Base-by-base conservation (phyloP, 2,113 vertebrate species). In the Amblyopsis rosae region DNA sequence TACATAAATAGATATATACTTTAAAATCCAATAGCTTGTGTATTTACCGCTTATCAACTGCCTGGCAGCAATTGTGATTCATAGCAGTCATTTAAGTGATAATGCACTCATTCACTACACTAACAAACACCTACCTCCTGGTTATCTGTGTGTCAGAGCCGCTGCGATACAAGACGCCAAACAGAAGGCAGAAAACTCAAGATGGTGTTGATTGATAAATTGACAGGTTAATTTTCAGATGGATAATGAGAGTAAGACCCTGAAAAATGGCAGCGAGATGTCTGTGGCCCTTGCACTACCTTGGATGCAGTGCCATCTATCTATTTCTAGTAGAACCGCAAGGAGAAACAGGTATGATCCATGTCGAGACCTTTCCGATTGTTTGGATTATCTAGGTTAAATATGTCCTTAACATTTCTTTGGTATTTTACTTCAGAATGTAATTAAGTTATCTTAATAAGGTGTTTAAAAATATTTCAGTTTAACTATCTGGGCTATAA, bases 181-280 rank as follows among this genome's bases (percentile, higher is more conserved):
- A 91, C 85, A 93, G 93, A 93, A 94, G 94, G 92, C 94, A 92
- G 92, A 94, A 90, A 95, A 95, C 95, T 93, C 94, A 94, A 96
- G 96, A 97, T 98, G 94, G 95, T 95, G 95, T 95, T 97, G 96
- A 98, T 97, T 97, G 97, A 98, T 98, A 98, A 97, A 98, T 97
- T 98, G 97, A 99, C 97, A 98, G 96, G 96, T 98, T 98, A 98
- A 99, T 98, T 98, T 98, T 96, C 94, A 88, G 94, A 94, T 93
- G 93, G 95, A 96, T 98, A 97, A 98, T 95, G 94, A 96, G 94
- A 96, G 94, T 93, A 93, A 93, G 93, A 94, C 93, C 93, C 93
- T 89, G 92, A 93, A 93, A 93, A 92, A 94, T 87, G 77, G 84
- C 49, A 62, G 79, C 85, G 82, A 86, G 77, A 86, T 86, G 86